phyloP scores from a whole-genome alignment of 2,888 invertebrate species.

The Hecatera dysodea region DNA sequence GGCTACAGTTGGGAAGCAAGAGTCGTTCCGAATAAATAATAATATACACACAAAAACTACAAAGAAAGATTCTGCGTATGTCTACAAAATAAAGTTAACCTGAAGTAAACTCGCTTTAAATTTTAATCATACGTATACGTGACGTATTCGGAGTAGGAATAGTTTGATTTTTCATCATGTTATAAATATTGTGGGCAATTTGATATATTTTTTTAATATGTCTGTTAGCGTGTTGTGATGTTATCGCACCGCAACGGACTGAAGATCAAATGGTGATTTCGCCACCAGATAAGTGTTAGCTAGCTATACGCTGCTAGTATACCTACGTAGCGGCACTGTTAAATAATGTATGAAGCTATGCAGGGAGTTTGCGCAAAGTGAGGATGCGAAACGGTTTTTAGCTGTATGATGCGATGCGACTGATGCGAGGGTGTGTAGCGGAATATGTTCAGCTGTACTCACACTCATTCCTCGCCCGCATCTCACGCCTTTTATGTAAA shows the following conservation, averaged over 20 bases:
- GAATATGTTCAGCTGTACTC: not conserved
- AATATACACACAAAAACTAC: no score
- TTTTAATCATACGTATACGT: conserved; percentile 22
- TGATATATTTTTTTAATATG: not conserved
- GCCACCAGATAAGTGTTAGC: not conserved
- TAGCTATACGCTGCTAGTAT: no score
- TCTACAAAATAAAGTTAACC: conserved; percentile 1
- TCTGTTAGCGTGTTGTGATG: no score
- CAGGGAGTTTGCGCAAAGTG: not conserved
- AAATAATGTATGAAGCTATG: not conserved
- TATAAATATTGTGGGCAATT: not conserved
- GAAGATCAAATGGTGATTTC: not conserved
- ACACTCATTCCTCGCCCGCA: not conserved
- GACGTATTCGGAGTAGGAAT: conserved; percentile 20
- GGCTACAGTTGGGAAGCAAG: not conserved
- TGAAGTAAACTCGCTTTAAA: conserved; percentile 24
- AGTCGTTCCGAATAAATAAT: no score
- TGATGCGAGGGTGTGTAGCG: not conserved
- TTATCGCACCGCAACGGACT: not conserved
- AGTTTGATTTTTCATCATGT: conserved; percentile 7
- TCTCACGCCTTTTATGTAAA: not conserved
- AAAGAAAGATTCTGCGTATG: not conserved
- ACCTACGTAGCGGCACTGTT: no score
- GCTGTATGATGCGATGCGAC: no score
- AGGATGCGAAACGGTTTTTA: not conserved